A percentile compares a stretch with the other conserved stretches of the same genome.
Conservation (phyloP, 2,888 invertebrate species). For the Sinotaia quadrata region DNA sequence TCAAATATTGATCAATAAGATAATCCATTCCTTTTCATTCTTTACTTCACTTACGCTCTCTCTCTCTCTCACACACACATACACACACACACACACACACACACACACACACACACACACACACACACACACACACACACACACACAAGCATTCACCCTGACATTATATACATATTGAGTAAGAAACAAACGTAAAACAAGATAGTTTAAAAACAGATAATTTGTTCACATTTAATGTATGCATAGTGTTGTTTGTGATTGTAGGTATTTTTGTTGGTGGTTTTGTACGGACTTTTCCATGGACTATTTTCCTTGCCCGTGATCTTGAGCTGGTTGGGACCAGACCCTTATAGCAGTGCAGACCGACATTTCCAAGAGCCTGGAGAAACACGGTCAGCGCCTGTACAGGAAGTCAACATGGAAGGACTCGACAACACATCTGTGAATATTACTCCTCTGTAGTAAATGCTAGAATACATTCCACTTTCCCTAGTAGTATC, state of each 20-base stretch:
- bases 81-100: constrained; percentile 7
- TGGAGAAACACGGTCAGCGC: not conserved
- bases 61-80: not conserved
- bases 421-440: not conserved
- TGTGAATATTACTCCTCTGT: not conserved
- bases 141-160: constrained; percentile 4
- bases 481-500: too few species aligned
- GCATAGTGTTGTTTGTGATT: constrained; percentile 8
- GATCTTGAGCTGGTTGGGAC: constrained; percentile 82
- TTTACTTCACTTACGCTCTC: not conserved
- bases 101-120: constrained; percentile 3
- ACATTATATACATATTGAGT: not conserved
- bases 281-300: constrained; percentile 84
- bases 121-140: constrained; percentile 4
- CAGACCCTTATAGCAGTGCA: constrained; percentile 69
- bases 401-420: not conserved
- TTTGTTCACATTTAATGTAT: not conserved
- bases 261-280: constrained; percentile 82
- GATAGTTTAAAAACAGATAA: not conserved
- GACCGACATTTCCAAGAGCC: constrained; percentile 16
- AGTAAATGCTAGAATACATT: too few species aligned
- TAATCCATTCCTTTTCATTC: too few species aligned
- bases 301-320: constrained; percentile 84
- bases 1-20: too few species aligned
- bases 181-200: not conserved